phyloP scores from a whole-genome alignment of 2,888 invertebrate species.

The Pristionchus fissidentatus region DNA sequence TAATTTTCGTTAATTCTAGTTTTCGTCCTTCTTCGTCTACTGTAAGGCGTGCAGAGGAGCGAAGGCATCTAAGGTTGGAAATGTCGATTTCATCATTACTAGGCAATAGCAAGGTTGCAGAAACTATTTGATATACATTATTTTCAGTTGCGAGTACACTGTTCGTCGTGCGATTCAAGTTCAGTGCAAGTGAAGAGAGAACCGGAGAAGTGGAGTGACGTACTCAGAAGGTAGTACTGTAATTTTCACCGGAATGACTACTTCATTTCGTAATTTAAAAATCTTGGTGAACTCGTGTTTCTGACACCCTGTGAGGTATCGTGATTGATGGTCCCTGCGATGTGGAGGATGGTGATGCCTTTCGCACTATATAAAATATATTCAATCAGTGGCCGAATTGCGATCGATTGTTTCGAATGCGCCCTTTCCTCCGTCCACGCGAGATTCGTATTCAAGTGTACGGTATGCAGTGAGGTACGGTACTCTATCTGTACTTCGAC shows the following conservation, averaged over 20 bases:
- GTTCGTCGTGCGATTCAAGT: constrained; percentile 47
- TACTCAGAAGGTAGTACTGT: constrained; percentile 14
- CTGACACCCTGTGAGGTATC: no score
- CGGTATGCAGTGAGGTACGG: constrained; percentile 41
- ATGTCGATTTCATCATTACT: background rate
- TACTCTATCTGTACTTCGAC: background rate
- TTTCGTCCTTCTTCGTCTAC: constrained; percentile 38
- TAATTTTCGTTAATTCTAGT: background rate
- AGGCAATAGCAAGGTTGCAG: no score
- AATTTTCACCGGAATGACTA: background rate
- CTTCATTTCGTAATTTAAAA: background rate
- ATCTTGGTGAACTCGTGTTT: background rate
- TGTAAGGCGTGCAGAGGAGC: constrained; percentile 22
- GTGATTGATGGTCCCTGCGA: no score
- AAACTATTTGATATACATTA: background rate
- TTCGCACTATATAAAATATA: background rate
- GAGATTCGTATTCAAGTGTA: constrained; percentile 47
- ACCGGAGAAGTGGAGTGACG: constrained; percentile 9
- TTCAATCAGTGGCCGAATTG: constrained; percentile 10
- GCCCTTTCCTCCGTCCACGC: background rate
- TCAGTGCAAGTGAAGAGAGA: background rate
- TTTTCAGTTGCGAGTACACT: constrained; percentile 15
- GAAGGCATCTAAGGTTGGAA: constrained; percentile 10
- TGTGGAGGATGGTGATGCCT: no score
- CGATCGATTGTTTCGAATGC: constrained; percentile 21